Percentiles rank a stretch among this genome's conserved stretches.
Conservation (phyloP, 2,888 invertebrate genomes). For the Euzophera pinguis region DNA sequence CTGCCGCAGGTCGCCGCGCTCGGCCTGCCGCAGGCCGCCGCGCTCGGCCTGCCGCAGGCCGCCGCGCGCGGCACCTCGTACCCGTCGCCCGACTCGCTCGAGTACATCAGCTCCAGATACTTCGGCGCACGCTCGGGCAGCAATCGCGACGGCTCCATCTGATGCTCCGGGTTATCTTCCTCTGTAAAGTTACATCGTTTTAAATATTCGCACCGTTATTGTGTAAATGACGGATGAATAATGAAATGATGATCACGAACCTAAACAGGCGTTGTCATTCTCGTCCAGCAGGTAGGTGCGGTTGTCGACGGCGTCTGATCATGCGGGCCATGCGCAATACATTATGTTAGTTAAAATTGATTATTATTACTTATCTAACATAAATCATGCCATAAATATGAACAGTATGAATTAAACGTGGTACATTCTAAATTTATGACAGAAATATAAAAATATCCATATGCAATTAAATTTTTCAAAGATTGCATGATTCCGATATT, state of each 20-base stretch:
- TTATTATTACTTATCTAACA: conserved; percentile 12
- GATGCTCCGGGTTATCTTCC: conserved; percentile 60
- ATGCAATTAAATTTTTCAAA: too few species aligned
- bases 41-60: not conserved
- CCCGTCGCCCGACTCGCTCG: conserved; percentile 79
- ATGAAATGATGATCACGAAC: conserved; percentile 55
- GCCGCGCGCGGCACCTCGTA: conserved; percentile 82
- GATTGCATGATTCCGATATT: too few species aligned
- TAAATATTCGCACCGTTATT: not conserved
- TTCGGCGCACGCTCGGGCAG: conserved; percentile 74
- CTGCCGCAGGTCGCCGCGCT: not conserved
- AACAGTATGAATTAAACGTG: too few species aligned
- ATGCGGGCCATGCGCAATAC: conserved; percentile 65
- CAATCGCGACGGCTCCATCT: conserved; percentile 65
- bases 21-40: too few species aligned
- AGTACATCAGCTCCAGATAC: conserved; percentile 84
- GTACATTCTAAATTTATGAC: too few species aligned
- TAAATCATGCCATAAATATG: conserved; percentile 4
- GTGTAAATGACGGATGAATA: conserved; percentile 25
- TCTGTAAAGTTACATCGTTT: conserved; percentile 36
- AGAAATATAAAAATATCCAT: too few species aligned
- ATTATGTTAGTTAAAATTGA: conserved; percentile 39
- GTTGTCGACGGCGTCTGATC: conserved; percentile 86
- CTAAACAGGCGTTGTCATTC: conserved; percentile 82
- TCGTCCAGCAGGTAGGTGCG: conserved; percentile 88